Percentiles rank a stretch among this genome's conserved stretches.
Conservation (phyloP, 2,113 vertebrate genomes). For the Spizaetus ornatus region DNA sequence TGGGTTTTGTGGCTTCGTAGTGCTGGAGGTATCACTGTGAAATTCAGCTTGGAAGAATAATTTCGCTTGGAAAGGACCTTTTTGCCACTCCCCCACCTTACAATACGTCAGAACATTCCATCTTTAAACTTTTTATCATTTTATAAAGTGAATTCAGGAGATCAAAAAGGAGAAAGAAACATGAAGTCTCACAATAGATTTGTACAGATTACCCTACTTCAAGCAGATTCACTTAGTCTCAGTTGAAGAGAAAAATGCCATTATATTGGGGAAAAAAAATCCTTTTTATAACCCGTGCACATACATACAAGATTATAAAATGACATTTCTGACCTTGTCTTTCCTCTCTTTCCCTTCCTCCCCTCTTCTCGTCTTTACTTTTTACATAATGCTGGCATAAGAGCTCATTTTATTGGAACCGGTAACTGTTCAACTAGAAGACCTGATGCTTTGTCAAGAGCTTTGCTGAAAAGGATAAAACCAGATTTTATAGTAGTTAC, state of each 20-base stretch:
- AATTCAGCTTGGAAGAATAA: background rate
- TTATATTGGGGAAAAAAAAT: background rate
- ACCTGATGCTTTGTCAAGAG: background rate
- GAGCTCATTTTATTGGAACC: background rate
- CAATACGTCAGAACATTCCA: background rate
- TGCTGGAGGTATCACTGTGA: background rate
- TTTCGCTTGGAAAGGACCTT: background rate
- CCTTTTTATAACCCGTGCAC: background rate
- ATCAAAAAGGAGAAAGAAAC: background rate
- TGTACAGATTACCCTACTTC: background rate
- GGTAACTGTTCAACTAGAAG: background rate
- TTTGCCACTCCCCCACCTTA: background rate
- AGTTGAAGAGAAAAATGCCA: background rate
- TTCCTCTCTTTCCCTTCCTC: background rate
- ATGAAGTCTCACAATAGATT: background rate
- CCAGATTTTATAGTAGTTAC: conserved; percentile 54
- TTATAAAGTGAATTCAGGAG: background rate
- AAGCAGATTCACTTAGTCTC: background rate
- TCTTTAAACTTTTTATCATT: background rate
- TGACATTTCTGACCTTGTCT: background rate
- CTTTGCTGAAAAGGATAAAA: conserved; percentile 39
- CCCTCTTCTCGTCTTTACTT: background rate
- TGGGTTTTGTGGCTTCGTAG: background rate
- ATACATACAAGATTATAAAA: background rate
- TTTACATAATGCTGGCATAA: background rate